Percentiles rank a stretch among this genome's conserved stretches.
These are phyloP conservation scores for Megaceryle torquata DNA, from an alignment of 2,113 vertebrate genomes.

Conservation along the genomic window DNA sequence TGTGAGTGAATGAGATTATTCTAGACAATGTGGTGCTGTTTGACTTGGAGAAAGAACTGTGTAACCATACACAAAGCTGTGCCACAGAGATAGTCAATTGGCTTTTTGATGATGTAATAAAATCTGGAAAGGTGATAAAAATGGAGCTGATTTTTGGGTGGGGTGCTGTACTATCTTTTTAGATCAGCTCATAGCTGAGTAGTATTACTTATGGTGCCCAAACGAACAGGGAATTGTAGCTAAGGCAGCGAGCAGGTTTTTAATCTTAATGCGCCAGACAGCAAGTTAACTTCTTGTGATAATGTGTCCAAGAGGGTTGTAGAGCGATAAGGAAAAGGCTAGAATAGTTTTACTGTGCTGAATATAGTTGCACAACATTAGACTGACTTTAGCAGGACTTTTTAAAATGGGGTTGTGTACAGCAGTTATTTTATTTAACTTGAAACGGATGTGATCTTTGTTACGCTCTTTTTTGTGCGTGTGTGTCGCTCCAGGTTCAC, in stretches of 20 bases:
- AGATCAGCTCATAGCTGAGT: background rate
- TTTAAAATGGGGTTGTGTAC: background rate
- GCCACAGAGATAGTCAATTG: background rate
- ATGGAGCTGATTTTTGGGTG: background rate
- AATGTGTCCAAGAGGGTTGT: background rate
- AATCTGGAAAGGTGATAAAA: constrained; percentile 46
- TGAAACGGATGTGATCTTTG: background rate
- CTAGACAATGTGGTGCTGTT: constrained; percentile 29
- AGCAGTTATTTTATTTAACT: constrained; percentile 3
- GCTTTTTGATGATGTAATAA: background rate
- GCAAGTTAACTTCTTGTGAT: background rate
- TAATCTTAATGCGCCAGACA: constrained; percentile 21
- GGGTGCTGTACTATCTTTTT: background rate
- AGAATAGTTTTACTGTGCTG: background rate
- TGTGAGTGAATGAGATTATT: constrained; percentile 7
- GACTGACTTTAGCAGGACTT: background rate
- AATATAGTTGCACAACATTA: background rate
- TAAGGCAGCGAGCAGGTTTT: background rate
- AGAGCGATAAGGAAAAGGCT: background rate
- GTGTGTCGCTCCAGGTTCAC: background rate
- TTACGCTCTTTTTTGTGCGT: background rate
- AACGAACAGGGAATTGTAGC: background rate
- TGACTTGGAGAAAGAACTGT: background rate
- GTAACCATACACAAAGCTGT: background rate
- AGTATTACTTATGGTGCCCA: background rate